These are phyloP conservation scores for Tapirus terrestris DNA, from an alignment of 2,113 vertebrate genomes.

Conservation along the genomic window DNA sequence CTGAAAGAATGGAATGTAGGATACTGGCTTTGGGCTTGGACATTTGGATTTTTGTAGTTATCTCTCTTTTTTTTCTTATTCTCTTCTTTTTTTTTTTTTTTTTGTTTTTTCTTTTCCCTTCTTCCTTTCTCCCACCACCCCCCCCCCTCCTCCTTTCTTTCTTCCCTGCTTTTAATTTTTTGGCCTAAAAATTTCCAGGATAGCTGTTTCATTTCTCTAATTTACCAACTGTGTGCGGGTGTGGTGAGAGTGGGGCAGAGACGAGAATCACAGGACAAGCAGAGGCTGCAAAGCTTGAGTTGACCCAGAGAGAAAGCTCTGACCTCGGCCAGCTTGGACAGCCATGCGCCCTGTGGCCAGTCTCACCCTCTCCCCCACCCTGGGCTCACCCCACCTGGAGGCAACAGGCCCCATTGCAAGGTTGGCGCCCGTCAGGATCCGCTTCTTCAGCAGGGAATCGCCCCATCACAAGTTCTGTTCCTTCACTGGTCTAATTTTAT, in stretches of 20 bases:
- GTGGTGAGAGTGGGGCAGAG: neutral
- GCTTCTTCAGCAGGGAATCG: neutral
- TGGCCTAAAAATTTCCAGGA: neutral
- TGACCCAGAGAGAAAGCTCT: neutral
- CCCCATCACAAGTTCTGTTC: neutral
- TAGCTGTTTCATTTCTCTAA: neutral
- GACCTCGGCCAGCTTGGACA: neutral
- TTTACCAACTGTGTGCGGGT: neutral
- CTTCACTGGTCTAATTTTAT: neutral
- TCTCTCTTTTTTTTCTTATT: neutral
- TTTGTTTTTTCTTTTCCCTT: fast-evolving
- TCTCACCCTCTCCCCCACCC: fast-evolving
- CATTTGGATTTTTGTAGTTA: neutral
- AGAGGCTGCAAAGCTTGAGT: fast-evolving
- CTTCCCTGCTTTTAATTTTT: neutral
- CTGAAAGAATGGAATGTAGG: neutral
- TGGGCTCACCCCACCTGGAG: too few relatives aligned
- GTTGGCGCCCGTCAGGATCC: neutral
- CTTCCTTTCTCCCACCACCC: too few relatives aligned
- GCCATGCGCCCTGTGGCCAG: fast-evolving
- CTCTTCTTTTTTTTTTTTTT: fast-evolving
- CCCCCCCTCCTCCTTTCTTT: fast-evolving
- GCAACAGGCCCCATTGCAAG: neutral
- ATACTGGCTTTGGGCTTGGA: neutral
- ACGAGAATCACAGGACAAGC: neutral